Conservation (phyloP, 2,888 invertebrate genomes). For the Dascillus cervinus region DNA sequence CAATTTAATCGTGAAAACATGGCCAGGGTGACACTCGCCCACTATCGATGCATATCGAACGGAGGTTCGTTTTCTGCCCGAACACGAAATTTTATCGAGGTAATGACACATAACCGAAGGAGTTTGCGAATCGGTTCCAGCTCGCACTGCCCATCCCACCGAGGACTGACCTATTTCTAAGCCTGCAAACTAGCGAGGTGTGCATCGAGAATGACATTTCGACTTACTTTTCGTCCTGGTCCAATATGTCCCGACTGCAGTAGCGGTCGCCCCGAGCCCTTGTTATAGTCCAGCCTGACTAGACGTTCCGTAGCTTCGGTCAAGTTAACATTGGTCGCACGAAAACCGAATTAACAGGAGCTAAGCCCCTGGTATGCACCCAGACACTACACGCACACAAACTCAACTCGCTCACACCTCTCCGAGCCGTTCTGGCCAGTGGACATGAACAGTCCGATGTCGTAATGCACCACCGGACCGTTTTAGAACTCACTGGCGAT, state of each 20-base stretch:
- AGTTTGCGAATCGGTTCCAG: no score
- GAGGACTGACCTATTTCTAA: conserved; percentile 18
- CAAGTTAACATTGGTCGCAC: conserved; percentile 42
- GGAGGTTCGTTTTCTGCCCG: no score
- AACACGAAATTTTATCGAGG: no score
- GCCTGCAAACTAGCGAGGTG: conserved; percentile 2
- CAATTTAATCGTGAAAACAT: no score
- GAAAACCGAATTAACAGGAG: conserved; percentile 32
- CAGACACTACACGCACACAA: conserved; percentile 40
- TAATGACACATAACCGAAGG: no score
- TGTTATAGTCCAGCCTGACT: conserved; percentile 37
- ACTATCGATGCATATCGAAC: no score
- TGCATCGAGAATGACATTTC: conserved; percentile 5
- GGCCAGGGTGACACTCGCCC: no score
- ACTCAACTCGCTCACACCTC: conserved; percentile 37
- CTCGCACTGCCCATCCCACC: conserved; percentile 19
- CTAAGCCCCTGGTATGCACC: conserved; percentile 39
- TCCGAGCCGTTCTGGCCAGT: conserved; percentile 39
- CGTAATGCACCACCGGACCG: conserved; percentile 28
- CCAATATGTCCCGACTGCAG: conserved; percentile 42
- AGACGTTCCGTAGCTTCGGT: conserved; percentile 39
- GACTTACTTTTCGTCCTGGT: conserved; percentile 41
- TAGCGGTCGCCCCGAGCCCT: conserved; percentile 41
- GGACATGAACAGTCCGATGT: conserved; percentile 34
- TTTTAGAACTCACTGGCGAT: conserved; percentile 20